Base-by-base conservation (phyloP, 1,140 invertebrate genomes). In the Papilio machaon region DNA sequence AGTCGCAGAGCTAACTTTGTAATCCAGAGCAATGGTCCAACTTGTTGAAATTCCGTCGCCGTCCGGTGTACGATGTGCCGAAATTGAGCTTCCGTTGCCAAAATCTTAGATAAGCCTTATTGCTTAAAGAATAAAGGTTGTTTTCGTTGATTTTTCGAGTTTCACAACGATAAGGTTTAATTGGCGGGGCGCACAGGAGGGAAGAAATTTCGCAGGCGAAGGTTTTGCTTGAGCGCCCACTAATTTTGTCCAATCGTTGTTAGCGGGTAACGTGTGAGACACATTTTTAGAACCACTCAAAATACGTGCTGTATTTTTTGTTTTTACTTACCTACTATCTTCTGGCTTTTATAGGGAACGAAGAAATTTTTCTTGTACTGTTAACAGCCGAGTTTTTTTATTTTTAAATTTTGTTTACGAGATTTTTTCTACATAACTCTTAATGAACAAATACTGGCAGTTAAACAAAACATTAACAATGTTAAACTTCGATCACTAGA, bases 1-100 rank as follows among this genome's bases (percentile, higher is more conserved):
- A 73, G 23, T 38, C 70, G 84, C 75, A 82, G 58, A 84, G 73
- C 82, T 85, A 86, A 73, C 52, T 82, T 79, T 87, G 87, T 85
- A 89, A 87, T 83, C 82, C 79, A 77, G 84, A 88, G 87, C 87
- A 86, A 88, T 88, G 87, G 86, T 87, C 88, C 87, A 90, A 92
- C 92, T 94, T 93, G 91, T 89, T 94, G 92, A 92, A 93, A 94
- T 94, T 94, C 92, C 91, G 89, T 88, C 89, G 86, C 84, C 88
- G 86, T 87, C 87, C 88, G 89, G 86, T 87, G 84, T 85, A 88
- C 86, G 86, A 81, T 86, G 85, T 85, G 85, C 85, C 89, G 89
- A 91, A 91, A 87, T 92, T 89, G 85, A 77, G 83, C 82, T 87
- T 80, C 74, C 54, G 82, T 80, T 60, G 84, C 83, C 85, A 79